Conservation (phyloP, 2,113 vertebrate species). For the Saguinus imperator region DNA sequence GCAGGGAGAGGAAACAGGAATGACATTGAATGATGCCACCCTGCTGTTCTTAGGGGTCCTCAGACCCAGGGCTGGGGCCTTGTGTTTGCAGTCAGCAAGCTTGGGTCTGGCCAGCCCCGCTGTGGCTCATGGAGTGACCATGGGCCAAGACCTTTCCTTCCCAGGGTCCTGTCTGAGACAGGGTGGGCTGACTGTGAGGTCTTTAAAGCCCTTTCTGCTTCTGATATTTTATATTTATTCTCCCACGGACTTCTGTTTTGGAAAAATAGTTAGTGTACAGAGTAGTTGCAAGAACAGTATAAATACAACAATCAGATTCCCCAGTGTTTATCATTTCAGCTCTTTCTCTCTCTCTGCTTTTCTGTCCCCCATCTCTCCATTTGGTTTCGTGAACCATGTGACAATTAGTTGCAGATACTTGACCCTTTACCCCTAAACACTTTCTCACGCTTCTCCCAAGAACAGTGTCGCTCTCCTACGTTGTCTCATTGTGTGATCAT, state of each 20-base stretch:
- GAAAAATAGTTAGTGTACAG: neutral
- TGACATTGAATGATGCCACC: neutral
- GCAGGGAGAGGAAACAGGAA: neutral
- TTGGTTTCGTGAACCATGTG: neutral
- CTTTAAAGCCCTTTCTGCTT: neutral
- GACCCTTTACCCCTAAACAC: neutral
- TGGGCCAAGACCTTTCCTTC: neutral
- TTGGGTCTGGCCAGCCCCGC: neutral
- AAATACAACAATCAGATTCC: too few species aligned
- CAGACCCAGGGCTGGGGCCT: neutral
- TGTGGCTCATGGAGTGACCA: neutral
- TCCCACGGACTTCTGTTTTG: neutral
- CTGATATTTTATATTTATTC: neutral
- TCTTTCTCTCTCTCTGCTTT: too few species aligned
- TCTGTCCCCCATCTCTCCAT: neutral
- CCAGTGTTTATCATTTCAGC: neutral
- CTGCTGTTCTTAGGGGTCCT: neutral
- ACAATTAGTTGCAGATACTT: neutral
- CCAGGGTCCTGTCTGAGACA: neutral
- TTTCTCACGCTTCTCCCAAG: neutral
- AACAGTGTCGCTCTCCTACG: neutral
- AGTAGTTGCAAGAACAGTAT: neutral
- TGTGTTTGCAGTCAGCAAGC: neutral
- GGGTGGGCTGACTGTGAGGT: neutral
- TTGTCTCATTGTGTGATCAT: accelerated